Evolutionary conservation across 1,140 invertebrate genomes (phyloP).

Genomic region (Temnothorax nylanderi): DNA sequence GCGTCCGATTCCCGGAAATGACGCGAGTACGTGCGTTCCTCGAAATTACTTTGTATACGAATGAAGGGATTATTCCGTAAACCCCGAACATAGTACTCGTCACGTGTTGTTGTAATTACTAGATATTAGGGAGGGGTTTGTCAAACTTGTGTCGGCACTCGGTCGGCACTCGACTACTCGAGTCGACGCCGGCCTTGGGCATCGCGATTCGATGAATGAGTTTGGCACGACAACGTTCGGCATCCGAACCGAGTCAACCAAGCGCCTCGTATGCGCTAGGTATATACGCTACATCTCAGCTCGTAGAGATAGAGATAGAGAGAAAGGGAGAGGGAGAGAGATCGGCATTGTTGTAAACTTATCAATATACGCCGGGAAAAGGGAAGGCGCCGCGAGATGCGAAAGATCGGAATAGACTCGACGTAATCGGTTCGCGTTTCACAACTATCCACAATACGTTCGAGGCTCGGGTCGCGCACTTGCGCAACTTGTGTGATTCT

Average conservation of each 20-base stretch:
- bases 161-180: no score
- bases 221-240: not conserved
- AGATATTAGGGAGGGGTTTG: not conserved
- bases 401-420: conserved; percentile 44
- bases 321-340: not conserved
- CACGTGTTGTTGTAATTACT: conserved; percentile 40
- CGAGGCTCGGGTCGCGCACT: conserved; percentile 46
- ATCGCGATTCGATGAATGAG: conserved; percentile 51
- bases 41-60: conserved; percentile 6
- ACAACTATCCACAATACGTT: conserved; percentile 21
- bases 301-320: not conserved
- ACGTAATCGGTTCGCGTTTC: conserved; percentile 48
- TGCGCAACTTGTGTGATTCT: not conserved
- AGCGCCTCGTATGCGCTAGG: no score
- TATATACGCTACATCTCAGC: no score
- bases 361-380: conserved; percentile 9
- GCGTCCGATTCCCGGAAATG: not conserved
- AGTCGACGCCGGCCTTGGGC: conserved; percentile 31
- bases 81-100: not conserved
- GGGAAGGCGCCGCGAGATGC: conserved; percentile 38
- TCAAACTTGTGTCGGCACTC: conserved; percentile 23
- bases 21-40: not conserved
- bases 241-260: not conserved
- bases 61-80: not conserved
- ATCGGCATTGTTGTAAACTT: not conserved